phyloP scores from a whole-genome alignment of 2,113 vertebrate species.

The Xenus cinereus region DNA sequence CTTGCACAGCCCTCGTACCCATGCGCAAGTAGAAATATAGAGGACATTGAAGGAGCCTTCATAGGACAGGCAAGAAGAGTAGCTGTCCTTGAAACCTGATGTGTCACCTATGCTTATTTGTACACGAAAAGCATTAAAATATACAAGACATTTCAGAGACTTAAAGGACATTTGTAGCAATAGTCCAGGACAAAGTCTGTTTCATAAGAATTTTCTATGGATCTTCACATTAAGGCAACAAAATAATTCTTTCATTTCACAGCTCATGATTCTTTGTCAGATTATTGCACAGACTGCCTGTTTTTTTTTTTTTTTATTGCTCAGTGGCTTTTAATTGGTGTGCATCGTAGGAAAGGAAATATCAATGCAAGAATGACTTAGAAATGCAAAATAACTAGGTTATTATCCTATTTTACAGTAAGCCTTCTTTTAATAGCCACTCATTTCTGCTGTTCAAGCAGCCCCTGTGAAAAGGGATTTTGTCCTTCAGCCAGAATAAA shows the following conservation, averaged over 20 bases:
- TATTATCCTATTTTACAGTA: constrained; percentile 63
- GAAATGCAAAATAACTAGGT: constrained; percentile 54
- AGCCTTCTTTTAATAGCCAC: constrained; percentile 60
- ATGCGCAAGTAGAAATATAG: background rate
- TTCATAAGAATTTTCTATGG: background rate
- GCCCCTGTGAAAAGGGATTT: constrained; percentile 46
- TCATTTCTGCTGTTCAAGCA: constrained; percentile 65
- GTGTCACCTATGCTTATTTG: background rate
- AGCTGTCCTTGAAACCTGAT: background rate
- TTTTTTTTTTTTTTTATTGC: background rate
- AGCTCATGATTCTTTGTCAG: constrained; percentile 10
- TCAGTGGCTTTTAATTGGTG: constrained; percentile 38
- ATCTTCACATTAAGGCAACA: background rate
- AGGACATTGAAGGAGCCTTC: background rate
- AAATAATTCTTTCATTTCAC: constrained; percentile 37
- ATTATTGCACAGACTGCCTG: constrained; percentile 27
- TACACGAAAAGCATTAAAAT: background rate
- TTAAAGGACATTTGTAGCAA: background rate
- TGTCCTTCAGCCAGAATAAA: constrained; percentile 68
- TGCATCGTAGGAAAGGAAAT: background rate
- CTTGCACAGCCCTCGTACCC: background rate
- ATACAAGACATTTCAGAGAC: background rate
- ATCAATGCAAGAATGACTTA: constrained; percentile 39
- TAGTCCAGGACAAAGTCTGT: background rate
- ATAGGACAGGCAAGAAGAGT: background rate